Conservation (phyloP, 2,888 invertebrate genomes). For the Galeopsomyia nigrocyanea region DNA sequence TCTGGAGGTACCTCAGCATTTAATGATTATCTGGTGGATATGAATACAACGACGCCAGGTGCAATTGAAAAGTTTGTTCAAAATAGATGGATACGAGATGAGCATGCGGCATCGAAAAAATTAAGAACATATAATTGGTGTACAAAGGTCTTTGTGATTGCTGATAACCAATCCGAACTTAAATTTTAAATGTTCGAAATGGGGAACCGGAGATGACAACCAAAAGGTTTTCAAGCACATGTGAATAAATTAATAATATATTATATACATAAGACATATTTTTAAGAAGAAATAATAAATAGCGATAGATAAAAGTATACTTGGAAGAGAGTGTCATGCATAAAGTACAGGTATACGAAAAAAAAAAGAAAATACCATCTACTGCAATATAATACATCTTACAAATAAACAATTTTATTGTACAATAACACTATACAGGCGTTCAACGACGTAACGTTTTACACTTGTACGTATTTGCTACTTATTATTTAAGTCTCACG, state of each 20-base stretch:
- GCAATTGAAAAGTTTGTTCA: not conserved
- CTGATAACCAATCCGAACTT: too few species aligned
- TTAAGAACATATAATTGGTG: too few species aligned
- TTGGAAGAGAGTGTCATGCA: slow-evolving; percentile 8
- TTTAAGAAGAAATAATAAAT: too few species aligned
- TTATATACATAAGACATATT: too few species aligned
- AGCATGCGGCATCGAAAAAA: too few species aligned
- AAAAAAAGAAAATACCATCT: slow-evolving; percentile 17
- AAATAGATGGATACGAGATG: too few species aligned
- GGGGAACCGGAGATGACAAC: too few species aligned
- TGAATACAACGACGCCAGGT: not conserved
- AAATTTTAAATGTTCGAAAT: too few species aligned
- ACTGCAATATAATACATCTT: slow-evolving; percentile 5
- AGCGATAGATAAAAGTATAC: too few species aligned
- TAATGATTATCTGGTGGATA: not conserved
- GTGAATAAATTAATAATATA: too few species aligned
- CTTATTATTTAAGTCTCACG: slow-evolving; percentile 10
- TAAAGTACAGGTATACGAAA: slow-evolving; percentile 5
- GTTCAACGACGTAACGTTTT: not conserved
- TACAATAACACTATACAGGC: slow-evolving; percentile 31
- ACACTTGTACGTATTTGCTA: slow-evolving; percentile 14
- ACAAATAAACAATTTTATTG: slow-evolving; percentile 34
- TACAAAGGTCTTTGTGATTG: too few species aligned
- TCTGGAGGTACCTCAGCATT: not conserved
- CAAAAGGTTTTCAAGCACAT: too few species aligned